Evolutionary conservation across 1,140 invertebrate genomes (phyloP).

Genomic region (Archivesica marissinica): DNA sequence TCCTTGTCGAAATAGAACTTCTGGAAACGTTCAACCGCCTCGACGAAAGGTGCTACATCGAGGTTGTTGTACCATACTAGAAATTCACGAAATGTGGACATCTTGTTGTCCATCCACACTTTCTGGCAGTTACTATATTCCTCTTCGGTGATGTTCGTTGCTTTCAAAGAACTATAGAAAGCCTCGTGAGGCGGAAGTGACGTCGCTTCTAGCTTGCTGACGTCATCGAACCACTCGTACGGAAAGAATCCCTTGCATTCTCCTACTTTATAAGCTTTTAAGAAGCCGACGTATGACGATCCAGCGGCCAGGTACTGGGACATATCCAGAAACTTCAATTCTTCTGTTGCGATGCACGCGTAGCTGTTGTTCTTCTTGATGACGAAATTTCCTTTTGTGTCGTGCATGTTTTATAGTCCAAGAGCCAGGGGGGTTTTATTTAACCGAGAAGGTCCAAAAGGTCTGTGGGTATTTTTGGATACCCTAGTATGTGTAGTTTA

Average conservation of each 20-base stretch:
- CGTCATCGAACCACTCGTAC: slow-evolving; percentile 62
- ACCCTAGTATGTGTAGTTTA: too few species aligned
- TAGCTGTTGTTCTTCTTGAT: slow-evolving; percentile 47
- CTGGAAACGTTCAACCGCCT: slow-evolving; percentile 30
- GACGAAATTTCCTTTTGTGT: background rate
- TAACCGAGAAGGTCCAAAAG: too few species aligned
- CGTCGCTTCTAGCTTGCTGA: slow-evolving; percentile 40
- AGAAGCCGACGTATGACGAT: slow-evolving; percentile 12
- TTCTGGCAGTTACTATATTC: slow-evolving; percentile 51
- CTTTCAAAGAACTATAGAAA: slow-evolving; percentile 62
- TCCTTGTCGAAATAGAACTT: slow-evolving; percentile 53
- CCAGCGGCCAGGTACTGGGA: slow-evolving; percentile 55
- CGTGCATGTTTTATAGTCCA: slow-evolving; percentile 19
- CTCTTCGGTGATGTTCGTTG: slow-evolving; percentile 47
- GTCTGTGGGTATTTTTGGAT: too few species aligned
- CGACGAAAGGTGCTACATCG: slow-evolving; percentile 56
- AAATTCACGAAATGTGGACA: slow-evolving; percentile 61
- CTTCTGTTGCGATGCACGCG: slow-evolving; percentile 20
- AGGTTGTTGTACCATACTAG: slow-evolving; percentile 62
- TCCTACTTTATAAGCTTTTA: slow-evolving; percentile 37
- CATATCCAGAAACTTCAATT: slow-evolving; percentile 57
- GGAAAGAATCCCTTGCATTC: slow-evolving; percentile 64
- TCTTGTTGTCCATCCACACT: slow-evolving; percentile 55
- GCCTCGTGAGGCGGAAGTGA: slow-evolving; percentile 16
- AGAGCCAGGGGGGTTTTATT: too few species aligned